These are phyloP conservation scores for Chloroclystis v-ata DNA, from an alignment of 2,888 invertebrate genomes.

Conservation along the genomic window DNA sequence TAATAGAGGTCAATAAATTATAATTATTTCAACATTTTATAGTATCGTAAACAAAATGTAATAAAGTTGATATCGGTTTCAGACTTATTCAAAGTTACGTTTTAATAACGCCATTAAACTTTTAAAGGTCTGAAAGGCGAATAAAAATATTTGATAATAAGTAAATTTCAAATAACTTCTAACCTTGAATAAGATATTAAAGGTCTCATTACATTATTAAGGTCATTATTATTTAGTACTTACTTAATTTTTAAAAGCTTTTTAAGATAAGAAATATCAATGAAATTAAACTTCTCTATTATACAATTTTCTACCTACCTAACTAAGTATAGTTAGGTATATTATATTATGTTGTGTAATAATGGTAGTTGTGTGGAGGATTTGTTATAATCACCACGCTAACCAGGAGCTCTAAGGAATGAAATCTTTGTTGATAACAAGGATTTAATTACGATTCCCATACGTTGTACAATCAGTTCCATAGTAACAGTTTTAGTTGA, in stretches of 20 bases:
- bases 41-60: slow-evolving; percentile 2
- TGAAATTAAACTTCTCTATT: too few relatives aligned
- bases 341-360: too few relatives aligned
- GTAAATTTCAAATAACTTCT: too few relatives aligned
- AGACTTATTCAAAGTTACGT: slow-evolving; percentile 4
- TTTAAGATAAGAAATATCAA: too few relatives aligned
- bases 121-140: background rate
- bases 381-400: too few relatives aligned
- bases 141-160: slow-evolving; percentile 1
- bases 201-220: background rate
- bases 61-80: slow-evolving; percentile 1
- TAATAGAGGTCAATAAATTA: slow-evolving; percentile 1
- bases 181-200: background rate
- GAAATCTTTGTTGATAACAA: too few relatives aligned
- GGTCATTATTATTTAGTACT: too few relatives aligned
- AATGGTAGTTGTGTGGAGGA: too few relatives aligned
- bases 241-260: too few relatives aligned
- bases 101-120: background rate
- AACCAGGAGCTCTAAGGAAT: too few relatives aligned
- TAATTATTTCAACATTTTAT: slow-evolving; percentile 1
- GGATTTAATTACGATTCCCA: too few relatives aligned
- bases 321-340: background rate
- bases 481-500: background rate
- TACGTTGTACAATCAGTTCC: background rate
- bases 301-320: background rate